phyloP scores from a whole-genome alignment of 2,888 invertebrate species.

The Scaptomyza flava region DNA sequence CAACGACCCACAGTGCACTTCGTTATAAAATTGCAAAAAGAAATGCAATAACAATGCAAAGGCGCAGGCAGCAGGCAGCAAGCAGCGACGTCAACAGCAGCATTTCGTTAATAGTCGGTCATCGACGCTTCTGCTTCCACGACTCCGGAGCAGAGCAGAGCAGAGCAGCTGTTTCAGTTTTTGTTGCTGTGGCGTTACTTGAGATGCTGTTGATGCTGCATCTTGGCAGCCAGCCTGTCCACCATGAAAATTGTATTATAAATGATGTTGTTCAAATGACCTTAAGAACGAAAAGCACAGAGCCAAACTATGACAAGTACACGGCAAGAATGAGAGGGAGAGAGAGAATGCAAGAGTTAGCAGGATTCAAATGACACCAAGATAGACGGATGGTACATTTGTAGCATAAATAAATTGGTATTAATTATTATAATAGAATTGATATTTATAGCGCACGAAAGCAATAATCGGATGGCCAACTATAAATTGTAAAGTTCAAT shows the following conservation, averaged over 20 bases:
- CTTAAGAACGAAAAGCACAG: conserved; percentile 25
- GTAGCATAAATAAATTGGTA: neutral
- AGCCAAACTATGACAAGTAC: conserved; percentile 19
- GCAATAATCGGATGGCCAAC: neutral
- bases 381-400: neutral
- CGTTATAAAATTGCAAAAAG: conserved; percentile 22
- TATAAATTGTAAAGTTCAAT: neutral
- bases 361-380: neutral
- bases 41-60: conserved; percentile 27
- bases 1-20: conserved; percentile 9
- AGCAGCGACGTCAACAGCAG: conserved; percentile 9
- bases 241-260: conserved; percentile 59
- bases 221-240: conserved; percentile 33
- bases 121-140: conserved; percentile 4
- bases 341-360: no score
- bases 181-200: conserved; percentile 11
- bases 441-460: neutral
- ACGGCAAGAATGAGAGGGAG: neutral
- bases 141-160: neutral
- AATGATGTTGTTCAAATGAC: conserved; percentile 61
- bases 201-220: conserved; percentile 29
- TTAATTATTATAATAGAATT: neutral
- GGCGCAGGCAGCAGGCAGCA: no score
- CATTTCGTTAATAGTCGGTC: conserved; percentile 28
- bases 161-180: conserved; percentile 17